Percentiles rank a stretch among this genome's conserved stretches.
These are phyloP conservation scores for Ammodytes dubius DNA, from an alignment of 2,113 vertebrate genomes.

Conservation along the genomic window DNA sequence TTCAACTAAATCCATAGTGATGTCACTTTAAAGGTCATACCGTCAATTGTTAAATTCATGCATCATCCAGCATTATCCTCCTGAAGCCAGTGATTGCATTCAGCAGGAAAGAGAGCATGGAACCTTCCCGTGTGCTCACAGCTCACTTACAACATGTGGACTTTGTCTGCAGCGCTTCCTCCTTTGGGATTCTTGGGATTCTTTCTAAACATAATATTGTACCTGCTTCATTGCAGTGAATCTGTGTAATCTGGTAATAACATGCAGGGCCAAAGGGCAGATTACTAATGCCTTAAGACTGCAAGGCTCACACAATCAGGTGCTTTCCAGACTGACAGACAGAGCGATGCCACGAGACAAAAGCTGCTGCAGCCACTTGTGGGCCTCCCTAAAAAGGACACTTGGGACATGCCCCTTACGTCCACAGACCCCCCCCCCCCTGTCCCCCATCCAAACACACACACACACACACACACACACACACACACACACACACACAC, in stretches of 20 bases:
- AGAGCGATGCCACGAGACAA: conserved; percentile 48
- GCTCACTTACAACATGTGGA: conserved; percentile 11
- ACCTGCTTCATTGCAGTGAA: conserved; percentile 25
- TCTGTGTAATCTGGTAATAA: conserved; percentile 14
- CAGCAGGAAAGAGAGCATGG: not conserved
- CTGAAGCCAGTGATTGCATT: not conserved
- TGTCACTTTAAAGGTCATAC: not conserved
- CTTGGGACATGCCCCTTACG: not conserved
- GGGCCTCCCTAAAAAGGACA: conserved; percentile 52
- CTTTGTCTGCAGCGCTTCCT: conserved; percentile 23
- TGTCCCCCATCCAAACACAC: conserved; percentile 2
- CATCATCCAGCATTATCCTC: not conserved
- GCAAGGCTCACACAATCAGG: conserved; percentile 38
- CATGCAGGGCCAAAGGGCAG: conserved; percentile 45
- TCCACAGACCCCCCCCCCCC: not conserved
- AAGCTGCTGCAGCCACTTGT: conserved; percentile 34
- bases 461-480: too few species aligned
- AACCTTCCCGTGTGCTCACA: not conserved
- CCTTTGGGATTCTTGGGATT: conserved; percentile 61
- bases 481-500: too few species aligned
- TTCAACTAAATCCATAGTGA: not conserved
- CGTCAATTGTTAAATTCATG: not conserved
- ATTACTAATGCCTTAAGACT: conserved; percentile 52
- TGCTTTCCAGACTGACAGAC: conserved; percentile 49
- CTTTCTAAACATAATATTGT: conserved; percentile 48